These are phyloP conservation scores for Zophobas atratus DNA, from an alignment of 1,140 invertebrate species.

Conservation along the genomic window DNA sequence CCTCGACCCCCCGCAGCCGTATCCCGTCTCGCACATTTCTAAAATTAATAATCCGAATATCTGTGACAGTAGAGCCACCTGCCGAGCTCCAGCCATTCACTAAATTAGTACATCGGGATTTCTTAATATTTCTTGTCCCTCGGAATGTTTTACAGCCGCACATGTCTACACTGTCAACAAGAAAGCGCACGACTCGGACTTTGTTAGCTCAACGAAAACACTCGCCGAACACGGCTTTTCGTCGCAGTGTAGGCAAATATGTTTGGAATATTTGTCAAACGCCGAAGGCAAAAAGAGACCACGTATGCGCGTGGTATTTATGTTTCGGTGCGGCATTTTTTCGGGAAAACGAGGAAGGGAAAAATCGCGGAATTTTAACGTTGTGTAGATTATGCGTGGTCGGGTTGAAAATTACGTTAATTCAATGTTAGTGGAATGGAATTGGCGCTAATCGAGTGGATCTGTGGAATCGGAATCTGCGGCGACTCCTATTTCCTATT, in stretches of 20 bases:
- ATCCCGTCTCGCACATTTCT: constrained; percentile 43
- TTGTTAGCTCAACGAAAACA: constrained; percentile 32
- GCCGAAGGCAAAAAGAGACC: constrained; percentile 54
- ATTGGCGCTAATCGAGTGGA: constrained; percentile 2
- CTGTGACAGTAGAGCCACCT: constrained; percentile 39
- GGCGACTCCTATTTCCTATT: neutral
- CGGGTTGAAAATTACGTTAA: neutral
- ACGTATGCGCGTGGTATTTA: constrained; percentile 58
- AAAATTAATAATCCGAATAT: constrained; percentile 44
- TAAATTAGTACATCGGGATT: constrained; percentile 49
- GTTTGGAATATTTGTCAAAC: constrained; percentile 60
- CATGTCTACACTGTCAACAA: constrained; percentile 48
- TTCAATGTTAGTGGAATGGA: neutral
- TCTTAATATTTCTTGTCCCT: constrained; percentile 48
- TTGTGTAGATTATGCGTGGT: constrained; percentile 7
- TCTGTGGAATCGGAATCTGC: neutral
- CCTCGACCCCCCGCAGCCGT: constrained; percentile 32
- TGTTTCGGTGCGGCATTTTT: constrained; percentile 55
- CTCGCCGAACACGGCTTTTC: neutral
- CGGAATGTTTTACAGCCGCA: constrained; percentile 38
- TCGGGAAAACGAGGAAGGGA: neutral
- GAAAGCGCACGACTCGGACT: constrained; percentile 17
- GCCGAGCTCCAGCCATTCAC: constrained; percentile 33
- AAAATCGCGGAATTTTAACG: constrained; percentile 10
- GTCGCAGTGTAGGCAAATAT: constrained; percentile 56